Evolutionary conservation across 1,140 invertebrate genomes (phyloP), one percentile per base, ranked within the genome.

Genomic region (Sogatella furcifera): DNA sequence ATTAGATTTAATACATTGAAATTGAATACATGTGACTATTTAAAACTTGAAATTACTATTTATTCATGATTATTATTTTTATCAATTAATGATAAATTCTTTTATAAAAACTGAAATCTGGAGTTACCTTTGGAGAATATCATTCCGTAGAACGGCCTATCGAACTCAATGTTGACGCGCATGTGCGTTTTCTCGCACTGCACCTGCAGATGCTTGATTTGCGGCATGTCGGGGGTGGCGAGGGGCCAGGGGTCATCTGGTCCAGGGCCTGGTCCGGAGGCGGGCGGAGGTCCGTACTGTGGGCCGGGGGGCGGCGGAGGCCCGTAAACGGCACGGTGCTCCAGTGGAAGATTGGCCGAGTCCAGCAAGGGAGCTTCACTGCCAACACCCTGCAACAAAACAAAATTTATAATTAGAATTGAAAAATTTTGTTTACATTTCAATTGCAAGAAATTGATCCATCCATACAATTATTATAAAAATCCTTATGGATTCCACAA

Each of bases 181-280:
- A 96, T 96, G 42, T 89, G 80, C 70, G 86, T 94, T 70, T 95
- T 95, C 73, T 95, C 92, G 73, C 93, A 96, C 72, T 95, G 93
- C 0, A 95, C 92, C 68, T 96, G 92, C 0, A 95, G 74, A 3
- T 89, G 89, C 3, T 91, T 83, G 55, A 95, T 94, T 74, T 93
- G 92, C 0, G 92, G 90, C 88, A 92, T 92, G 64, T 94, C 92
- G 11, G 82, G 84, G 3, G 83, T 82, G 0, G 84, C 82, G 0
- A 82, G 81, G 5, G 90, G 86, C 90, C 90, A 93, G 2, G 86
- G 82, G 57, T 92, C 90, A 8, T 74, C 77, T 0, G 72, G 66
- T 24, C 72, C 65, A n/a, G 70, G 62, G 0, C 72, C 69, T n/a
- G 63, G 60, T 13, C 62, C 60, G 5, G 57, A 55, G 8, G 61